Evolutionary conservation across 2,113 vertebrate genomes (phyloP).

Genomic region (Motacilla alba): DNA sequence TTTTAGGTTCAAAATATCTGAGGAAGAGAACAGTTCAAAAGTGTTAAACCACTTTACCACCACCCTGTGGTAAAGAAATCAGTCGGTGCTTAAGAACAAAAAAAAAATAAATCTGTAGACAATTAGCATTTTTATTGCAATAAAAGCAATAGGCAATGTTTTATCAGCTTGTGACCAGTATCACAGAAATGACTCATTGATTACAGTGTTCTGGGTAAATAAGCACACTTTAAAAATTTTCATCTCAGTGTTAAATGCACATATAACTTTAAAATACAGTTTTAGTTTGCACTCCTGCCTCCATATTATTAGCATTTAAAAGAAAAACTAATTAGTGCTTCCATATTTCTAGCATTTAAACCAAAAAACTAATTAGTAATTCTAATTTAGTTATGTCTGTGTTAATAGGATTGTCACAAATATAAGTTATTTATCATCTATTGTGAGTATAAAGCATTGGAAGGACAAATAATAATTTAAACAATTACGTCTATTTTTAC

Average conservation of each 20-base stretch:
- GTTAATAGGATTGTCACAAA: constrained; percentile 67
- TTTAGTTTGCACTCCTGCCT: neutral
- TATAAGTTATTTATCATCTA: neutral
- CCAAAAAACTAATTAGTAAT: constrained; percentile 40
- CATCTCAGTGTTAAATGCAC: neutral
- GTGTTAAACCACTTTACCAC: neutral
- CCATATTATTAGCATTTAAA: constrained; percentile 45
- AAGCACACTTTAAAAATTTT: neutral
- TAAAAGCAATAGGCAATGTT: neutral
- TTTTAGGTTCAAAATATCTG: neutral
- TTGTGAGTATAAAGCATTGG: neutral
- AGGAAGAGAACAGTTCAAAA: neutral
- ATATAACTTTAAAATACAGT: neutral
- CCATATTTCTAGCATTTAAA: constrained; percentile 47
- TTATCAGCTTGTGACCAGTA: neutral
- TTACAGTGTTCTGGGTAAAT: neutral
- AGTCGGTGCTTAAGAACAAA: neutral
- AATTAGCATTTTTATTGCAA: neutral
- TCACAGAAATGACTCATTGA: neutral
- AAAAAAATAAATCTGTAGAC: neutral
- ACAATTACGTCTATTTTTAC: neutral
- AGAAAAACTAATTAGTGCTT: constrained; percentile 6
- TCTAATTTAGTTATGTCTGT: constrained; percentile 65
- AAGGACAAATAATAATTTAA: neutral
- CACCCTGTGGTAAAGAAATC: neutral